phyloP scores from a whole-genome alignment of 1,140 invertebrate genomes.

The Homalodisca vitripennis region DNA sequence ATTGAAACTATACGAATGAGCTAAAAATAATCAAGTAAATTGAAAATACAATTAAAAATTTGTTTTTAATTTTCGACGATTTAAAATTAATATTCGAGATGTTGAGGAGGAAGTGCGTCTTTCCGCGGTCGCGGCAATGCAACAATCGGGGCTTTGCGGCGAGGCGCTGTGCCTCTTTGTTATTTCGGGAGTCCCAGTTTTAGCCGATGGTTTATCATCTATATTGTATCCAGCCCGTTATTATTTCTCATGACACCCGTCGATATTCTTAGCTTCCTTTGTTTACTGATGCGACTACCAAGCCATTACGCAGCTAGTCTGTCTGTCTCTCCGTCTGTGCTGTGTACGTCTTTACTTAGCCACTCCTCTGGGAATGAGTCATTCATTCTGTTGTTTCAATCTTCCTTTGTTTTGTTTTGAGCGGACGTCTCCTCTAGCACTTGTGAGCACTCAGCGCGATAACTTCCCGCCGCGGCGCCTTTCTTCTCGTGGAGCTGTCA shows the following conservation, averaged over 20 bases:
- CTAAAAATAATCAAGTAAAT: too few relatives aligned
- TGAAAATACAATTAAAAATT: too few relatives aligned
- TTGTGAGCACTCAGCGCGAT: too few relatives aligned
- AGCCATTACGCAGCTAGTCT: background rate
- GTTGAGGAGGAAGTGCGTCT: too few relatives aligned
- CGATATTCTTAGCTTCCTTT: constrained; percentile 23
- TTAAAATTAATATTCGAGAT: too few relatives aligned
- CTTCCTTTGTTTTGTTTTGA: background rate
- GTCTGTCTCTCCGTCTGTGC: background rate
- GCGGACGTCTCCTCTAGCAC: too few relatives aligned
- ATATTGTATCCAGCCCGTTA: constrained; percentile 20
- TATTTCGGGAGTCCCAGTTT: constrained; percentile 17
- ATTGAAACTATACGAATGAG: too few relatives aligned
- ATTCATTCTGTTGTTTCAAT: background rate
- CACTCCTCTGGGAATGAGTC: background rate
- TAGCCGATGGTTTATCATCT: constrained; percentile 25
- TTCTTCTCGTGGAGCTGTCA: too few relatives aligned
- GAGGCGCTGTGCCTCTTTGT: background rate
- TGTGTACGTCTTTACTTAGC: background rate
- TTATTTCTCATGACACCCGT: constrained; percentile 20
- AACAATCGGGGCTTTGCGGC: too few relatives aligned
- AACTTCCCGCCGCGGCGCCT: too few relatives aligned
- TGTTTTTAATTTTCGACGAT: too few relatives aligned
- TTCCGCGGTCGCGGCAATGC: too few relatives aligned
- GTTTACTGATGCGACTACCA: constrained; percentile 9